Percentiles rank a stretch among this genome's conserved stretches.
Evolutionary conservation across 2,888 invertebrate species (phyloP).

Genomic region (Neocrepidodera transversa): DNA sequence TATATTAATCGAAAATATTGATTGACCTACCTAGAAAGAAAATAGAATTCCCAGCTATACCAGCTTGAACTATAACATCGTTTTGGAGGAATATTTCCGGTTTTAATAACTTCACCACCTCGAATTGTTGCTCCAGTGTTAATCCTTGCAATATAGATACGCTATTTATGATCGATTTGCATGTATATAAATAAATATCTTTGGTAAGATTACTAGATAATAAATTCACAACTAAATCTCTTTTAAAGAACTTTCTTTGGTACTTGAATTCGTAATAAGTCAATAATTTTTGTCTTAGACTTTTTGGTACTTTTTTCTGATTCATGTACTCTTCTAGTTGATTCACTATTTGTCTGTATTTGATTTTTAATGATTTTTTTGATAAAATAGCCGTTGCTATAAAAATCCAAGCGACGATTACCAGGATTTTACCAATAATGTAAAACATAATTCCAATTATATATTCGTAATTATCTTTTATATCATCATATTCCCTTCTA

Average conservation of each 20-base stretch:
- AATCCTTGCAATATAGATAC: slow-evolving; percentile 64
- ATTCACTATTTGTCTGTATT: slow-evolving; percentile 57
- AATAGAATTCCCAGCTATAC: slow-evolving; percentile 68
- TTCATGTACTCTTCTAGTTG: slow-evolving; percentile 57
- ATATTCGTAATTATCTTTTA: background rate
- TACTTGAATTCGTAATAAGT: slow-evolving; percentile 58
- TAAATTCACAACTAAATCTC: slow-evolving; percentile 50
- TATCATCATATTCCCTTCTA: background rate
- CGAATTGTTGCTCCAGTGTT: slow-evolving; percentile 60
- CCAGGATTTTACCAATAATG: slow-evolving; percentile 8
- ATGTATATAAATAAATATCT: slow-evolving; percentile 65
- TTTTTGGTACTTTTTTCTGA: slow-evolving; percentile 56
- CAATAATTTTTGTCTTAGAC: slow-evolving; percentile 54
- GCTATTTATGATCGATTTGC: slow-evolving; percentile 64
- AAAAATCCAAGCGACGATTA: slow-evolving; percentile 1
- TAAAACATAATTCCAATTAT: background rate
- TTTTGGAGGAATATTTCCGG: slow-evolving; percentile 68
- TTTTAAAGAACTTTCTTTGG: slow-evolving; percentile 58
- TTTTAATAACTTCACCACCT: slow-evolving; percentile 63
- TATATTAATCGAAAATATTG: too few species aligned
- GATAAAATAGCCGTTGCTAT: slow-evolving; percentile 20
- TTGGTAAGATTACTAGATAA: slow-evolving; percentile 53
- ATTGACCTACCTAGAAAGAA: too few species aligned
- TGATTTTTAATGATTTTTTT: slow-evolving; percentile 46
- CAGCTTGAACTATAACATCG: slow-evolving; percentile 67